Evolutionary conservation across 2,113 vertebrate species (phyloP).

Genomic region (Ageneiosus marmoratus): DNA sequence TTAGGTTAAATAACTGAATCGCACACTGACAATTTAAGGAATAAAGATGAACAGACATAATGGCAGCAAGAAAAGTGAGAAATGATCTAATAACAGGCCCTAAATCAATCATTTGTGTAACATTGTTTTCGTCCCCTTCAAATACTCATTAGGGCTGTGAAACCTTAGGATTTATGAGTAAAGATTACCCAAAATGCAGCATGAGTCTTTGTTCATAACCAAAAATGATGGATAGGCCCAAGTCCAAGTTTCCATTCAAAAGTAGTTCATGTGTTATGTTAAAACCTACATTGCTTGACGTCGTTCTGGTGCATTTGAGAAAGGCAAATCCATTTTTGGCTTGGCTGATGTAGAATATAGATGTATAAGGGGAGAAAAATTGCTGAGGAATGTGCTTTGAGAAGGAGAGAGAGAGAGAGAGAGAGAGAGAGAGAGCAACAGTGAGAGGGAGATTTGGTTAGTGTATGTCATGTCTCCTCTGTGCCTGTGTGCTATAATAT

Average conservation of each 20-base stretch:
- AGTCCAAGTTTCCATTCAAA: conserved; percentile 13
- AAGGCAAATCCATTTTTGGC: conserved; percentile 1
- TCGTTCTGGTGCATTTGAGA: conserved; percentile 25
- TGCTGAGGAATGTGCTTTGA: conserved; percentile 16
- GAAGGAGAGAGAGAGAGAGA: conserved; percentile 2
- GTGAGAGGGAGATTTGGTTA: conserved; percentile 12
- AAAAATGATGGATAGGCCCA: conserved; percentile 23
- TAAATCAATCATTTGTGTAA: not conserved
- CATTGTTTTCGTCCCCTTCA: too few relatives aligned
- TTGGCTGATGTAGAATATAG: conserved; percentile 6
- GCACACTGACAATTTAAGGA: not conserved
- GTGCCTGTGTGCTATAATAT: conserved; percentile 49
- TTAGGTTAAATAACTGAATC: not conserved
- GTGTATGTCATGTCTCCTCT: conserved; percentile 29
- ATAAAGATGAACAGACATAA: not conserved
- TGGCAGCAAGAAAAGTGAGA: not conserved
- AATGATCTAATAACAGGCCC: not conserved
- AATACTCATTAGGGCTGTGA: not conserved
- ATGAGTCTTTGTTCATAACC: not conserved
- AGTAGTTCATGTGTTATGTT: conserved; percentile 16
- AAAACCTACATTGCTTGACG: conserved; percentile 4
- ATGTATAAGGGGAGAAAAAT: conserved; percentile 13
- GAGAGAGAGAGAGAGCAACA: conserved; percentile 34
- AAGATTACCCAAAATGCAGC: conserved; percentile 12
- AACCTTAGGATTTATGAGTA: not conserved